A percentile compares a stretch with the other conserved stretches of the same genome.
These are phyloP conservation scores for Melanophora roralis DNA, from an alignment of 2,888 invertebrate genomes.

Conservation along the genomic window DNA sequence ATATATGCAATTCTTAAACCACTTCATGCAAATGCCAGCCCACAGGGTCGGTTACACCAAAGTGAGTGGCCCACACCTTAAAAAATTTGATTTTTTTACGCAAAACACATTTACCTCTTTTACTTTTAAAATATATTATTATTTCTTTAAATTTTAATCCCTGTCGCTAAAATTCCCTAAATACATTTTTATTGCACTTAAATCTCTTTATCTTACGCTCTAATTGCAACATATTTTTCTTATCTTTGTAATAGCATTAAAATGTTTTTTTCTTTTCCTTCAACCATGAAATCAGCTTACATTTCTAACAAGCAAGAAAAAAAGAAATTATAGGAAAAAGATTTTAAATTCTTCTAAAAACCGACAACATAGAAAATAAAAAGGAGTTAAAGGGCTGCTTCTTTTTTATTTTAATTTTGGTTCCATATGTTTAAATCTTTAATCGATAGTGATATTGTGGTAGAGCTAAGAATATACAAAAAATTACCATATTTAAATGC, in stretches of 20 bases:
- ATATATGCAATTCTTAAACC: too few species aligned
- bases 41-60: too few species aligned
- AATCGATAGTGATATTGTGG: neutral
- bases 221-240: neutral
- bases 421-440: neutral
- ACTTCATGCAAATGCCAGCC: too few species aligned
- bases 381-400: neutral
- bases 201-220: neutral
- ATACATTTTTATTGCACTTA: neutral
- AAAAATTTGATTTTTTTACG: too few species aligned
- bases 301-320: neutral
- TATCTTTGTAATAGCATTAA: too few species aligned
- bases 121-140: too few species aligned
- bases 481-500: neutral
- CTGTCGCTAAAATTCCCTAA: neutral
- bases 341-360: neutral
- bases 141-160: too few species aligned
- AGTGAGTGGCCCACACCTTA: too few species aligned
- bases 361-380: neutral
- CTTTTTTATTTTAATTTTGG: neutral
- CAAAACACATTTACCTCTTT: too few species aligned
- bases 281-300: conserved; percentile 29
- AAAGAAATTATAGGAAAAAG: neutral
- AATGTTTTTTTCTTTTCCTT: too few species aligned
- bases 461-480: neutral